Evolutionary conservation across 2,797 vertebrate species (phyloP).

Genomic region (Caiman crocodilus): DNA sequence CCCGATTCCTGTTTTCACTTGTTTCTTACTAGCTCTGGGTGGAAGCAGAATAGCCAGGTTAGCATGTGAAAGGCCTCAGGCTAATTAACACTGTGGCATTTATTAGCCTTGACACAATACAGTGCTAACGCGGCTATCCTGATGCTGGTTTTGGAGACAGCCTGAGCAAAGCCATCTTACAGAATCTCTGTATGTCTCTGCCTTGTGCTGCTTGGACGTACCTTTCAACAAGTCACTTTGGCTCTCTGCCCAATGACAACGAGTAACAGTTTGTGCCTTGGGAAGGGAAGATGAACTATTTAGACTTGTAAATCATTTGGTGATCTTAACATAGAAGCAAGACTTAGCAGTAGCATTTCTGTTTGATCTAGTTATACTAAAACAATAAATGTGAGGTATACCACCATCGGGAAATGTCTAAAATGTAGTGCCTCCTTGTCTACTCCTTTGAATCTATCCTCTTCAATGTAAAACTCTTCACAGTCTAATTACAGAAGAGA

Average conservation of each 20-base stretch:
- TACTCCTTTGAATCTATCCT: not conserved
- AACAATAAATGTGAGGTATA: not conserved
- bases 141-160: not conserved
- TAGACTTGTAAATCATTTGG: too few relatives aligned
- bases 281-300: not conserved
- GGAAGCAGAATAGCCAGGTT: not conserved
- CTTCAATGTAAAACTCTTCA: constrained; percentile 20
- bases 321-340: not conserved
- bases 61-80: not conserved
- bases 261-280: not conserved
- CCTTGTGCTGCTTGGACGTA: not conserved
- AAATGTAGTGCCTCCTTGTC: not conserved
- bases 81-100: not conserved
- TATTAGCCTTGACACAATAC: too few relatives aligned
- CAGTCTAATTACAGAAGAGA: not conserved
- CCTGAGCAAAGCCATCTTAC: not conserved
- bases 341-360: not conserved
- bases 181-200: not conserved
- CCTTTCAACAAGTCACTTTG: not conserved
- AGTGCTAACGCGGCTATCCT: not conserved
- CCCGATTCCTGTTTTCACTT: not conserved
- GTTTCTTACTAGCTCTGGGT: not conserved
- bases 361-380: not conserved
- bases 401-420: not conserved
- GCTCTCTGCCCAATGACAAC: not conserved